Percentiles rank a stretch among this genome's conserved stretches.
phyloP scores from a whole-genome alignment of 2,113 vertebrate genomes.

The Myrmecobius fasciatus region DNA sequence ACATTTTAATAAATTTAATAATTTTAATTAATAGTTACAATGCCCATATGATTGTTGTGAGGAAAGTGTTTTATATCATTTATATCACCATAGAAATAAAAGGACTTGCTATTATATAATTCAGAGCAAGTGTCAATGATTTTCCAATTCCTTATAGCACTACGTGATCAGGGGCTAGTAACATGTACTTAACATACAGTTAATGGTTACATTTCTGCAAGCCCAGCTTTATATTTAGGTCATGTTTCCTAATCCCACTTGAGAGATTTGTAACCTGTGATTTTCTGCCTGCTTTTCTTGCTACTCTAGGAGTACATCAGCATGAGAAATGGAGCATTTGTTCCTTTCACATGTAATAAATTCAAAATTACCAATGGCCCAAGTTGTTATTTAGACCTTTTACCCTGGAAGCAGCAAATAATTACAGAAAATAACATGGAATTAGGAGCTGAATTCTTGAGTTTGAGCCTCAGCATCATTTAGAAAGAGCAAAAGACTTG shows the following conservation, averaged over 20 bases:
- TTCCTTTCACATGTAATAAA: neutral
- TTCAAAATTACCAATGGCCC: neutral
- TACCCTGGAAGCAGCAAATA: neutral
- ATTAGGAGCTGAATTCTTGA: neutral
- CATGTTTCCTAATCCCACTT: slow-evolving; percentile 52
- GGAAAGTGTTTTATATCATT: neutral
- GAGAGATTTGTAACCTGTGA: slow-evolving; percentile 39
- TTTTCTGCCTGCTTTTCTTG: slow-evolving; percentile 48
- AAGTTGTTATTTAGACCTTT: neutral
- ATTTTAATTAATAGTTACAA: neutral
- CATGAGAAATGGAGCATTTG: neutral
- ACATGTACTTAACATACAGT: slow-evolving; percentile 33
- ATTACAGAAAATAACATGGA: neutral
- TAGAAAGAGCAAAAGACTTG: neutral
- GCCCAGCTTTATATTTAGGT: slow-evolving; percentile 48
- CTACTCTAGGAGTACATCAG: neutral
- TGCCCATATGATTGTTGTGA: neutral
- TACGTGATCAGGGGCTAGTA: slow-evolving; percentile 60
- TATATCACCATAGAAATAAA: slow-evolving; percentile 28
- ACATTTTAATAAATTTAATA: neutral
- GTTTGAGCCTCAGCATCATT: neutral
- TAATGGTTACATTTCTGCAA: slow-evolving; percentile 6
- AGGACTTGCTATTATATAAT: slow-evolving; percentile 20
- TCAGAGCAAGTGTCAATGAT: slow-evolving; percentile 29
- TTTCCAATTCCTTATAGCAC: slow-evolving; percentile 34